A percentile compares a stretch with the other conserved stretches of the same genome.
phyloP scores from a whole-genome alignment of 2,888 invertebrate species.

The Dolomedes plantarius region DNA sequence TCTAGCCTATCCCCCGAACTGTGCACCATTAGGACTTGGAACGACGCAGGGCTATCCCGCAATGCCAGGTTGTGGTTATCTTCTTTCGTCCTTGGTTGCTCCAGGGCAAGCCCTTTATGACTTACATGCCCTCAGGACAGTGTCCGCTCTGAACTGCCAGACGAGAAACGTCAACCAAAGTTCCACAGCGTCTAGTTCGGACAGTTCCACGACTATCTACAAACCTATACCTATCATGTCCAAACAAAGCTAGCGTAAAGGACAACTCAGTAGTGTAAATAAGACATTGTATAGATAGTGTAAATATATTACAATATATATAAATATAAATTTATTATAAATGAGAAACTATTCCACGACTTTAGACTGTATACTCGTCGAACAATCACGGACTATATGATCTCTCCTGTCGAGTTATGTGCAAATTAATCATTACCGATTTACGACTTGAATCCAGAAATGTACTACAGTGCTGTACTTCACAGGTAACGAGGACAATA shows the following conservation, averaged over 20 bases:
- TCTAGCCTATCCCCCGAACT: conserved; percentile 24
- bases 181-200: conserved; percentile 48
- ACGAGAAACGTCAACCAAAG: conserved; percentile 39
- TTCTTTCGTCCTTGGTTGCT: conserved; percentile 32
- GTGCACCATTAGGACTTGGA: conserved; percentile 35
- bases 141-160: conserved; percentile 57
- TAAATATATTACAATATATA: background rate
- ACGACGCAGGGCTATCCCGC: conserved; percentile 44
- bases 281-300: background rate
- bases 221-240: conserved; percentile 72
- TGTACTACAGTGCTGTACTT: background rate
- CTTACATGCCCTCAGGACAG: conserved; percentile 65
- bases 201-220: conserved; percentile 64
- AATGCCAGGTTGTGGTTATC: conserved; percentile 53
- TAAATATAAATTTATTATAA: background rate
- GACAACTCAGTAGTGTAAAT: background rate
- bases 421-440: background rate
- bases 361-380: background rate
- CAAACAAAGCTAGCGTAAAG: conserved; percentile 67
- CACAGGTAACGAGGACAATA: background rate
- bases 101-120: conserved; percentile 65
- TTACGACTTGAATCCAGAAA: background rate
- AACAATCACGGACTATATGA: background rate
- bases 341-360: background rate
- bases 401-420: background rate